Base-by-base conservation (phyloP, 2,113 vertebrate genomes). In the Albula goreensis region DNA sequence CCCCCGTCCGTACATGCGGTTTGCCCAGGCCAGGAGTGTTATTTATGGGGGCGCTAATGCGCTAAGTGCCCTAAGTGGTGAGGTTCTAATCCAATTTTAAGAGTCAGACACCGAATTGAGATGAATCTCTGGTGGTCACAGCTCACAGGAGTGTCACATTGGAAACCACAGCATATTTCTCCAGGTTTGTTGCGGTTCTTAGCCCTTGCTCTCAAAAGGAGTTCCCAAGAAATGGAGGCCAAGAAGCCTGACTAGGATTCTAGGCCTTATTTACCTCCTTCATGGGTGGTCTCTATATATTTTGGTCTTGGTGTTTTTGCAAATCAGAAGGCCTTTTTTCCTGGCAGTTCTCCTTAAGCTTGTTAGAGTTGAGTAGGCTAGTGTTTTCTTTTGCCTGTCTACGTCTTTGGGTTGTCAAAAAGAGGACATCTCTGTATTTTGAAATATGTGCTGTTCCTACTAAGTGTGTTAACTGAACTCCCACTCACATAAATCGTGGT, bases 251-350 rank as follows among this genome's bases (percentile, higher is more conserved):
- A 90, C 91, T 88, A 83, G 86, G 85, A 83, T 86, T 85, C 25
- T 66, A 82, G 90, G 85, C 49, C 83, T 86, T 86, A 87, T 88
- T 92, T 89, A 86, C 86, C 88, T 86, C 86, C 86, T 85, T 88
- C 41, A 77, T 92, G 90, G 91, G 93, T 93, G 92, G 93, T 92
- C 91, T 87, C 74, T 50, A 83, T 83, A 87, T 85, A 85, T 89
- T 89, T 89, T 83, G 90, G 80, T 89, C 84, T 84, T 88, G 82
- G 56, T 90, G 91, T 92, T 92, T 93, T 92, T 87, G 83, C 86
- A 90, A 89, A 91, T 91, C 87, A 88, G 86, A 87, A 85, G 86
- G 90, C 88, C 90, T 90, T 88, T 90, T 92, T 91, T 92, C 90
- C 91, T 91, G 90, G 90, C 90, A 56, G 80, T 78, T 91, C 80